A percentile compares a stretch with the other conserved stretches of the same genome.
phyloP scores from a whole-genome alignment of 2,113 vertebrate genomes.

The Urocynchramus pylzowi region DNA sequence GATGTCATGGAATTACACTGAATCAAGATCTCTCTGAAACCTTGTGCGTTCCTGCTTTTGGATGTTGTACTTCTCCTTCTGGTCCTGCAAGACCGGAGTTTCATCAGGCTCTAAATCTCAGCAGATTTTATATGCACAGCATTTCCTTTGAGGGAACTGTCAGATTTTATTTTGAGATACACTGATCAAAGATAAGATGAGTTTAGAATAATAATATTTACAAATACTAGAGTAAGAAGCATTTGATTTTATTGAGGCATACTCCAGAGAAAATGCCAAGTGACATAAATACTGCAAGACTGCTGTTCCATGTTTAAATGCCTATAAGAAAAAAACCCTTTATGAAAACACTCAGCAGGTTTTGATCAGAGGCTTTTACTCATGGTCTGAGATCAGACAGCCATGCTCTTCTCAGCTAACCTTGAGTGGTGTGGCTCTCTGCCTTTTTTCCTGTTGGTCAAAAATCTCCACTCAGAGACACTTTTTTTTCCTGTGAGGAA shows the following conservation, averaged over 20 bases:
- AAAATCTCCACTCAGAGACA: background rate
- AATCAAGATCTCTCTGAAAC: background rate
- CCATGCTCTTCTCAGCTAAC: background rate
- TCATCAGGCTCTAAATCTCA: background rate
- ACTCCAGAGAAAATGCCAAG: background rate
- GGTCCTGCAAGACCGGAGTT: background rate
- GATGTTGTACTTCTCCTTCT: background rate
- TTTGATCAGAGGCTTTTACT: background rate
- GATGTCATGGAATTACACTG: conserved; percentile 18
- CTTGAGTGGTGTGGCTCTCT: accelerated
- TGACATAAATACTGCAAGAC: background rate
- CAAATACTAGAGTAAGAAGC: background rate
- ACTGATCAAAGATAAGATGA: conserved; percentile 19
- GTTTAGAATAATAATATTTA: conserved; percentile 40
- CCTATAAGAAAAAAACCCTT: background rate
- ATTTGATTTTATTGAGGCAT: background rate
- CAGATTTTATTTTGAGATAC: conserved; percentile 23
- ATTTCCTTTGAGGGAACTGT: background rate
- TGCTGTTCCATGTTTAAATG: background rate
- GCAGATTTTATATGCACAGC: background rate
- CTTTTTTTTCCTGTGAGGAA: background rate
- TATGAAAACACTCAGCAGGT: background rate
- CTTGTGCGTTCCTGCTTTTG: background rate
- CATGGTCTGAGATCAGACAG: background rate
- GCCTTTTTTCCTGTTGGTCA: background rate